A percentile compares a stretch with the other conserved stretches of the same genome.
Evolutionary conservation across 37 sponge, comb jelly and placozoan species (phyloP).

Genomic region (Aplysina aerophoba): DNA sequence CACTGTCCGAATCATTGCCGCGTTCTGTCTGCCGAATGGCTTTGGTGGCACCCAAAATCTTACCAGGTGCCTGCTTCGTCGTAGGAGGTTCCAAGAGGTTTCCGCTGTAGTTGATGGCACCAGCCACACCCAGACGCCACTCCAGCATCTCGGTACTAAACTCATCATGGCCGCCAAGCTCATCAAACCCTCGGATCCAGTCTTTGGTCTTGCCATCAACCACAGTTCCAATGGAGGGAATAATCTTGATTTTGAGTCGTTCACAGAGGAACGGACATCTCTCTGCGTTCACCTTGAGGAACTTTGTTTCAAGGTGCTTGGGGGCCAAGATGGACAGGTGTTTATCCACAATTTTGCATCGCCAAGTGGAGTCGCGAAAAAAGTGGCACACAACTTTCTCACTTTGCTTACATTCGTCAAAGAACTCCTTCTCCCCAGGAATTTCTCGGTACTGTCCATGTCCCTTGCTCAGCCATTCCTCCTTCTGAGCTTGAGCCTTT

Average conservation of each 20-base stretch:
- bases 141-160: constrained; percentile 96
- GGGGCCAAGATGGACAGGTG: constrained; percentile 88
- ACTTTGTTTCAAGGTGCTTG: constrained; percentile 91
- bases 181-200: constrained; percentile 95
- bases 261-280: constrained; percentile 92
- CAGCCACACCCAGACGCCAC: constrained; percentile 90
- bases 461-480: constrained; percentile 83
- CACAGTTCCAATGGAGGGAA: constrained; percentile 87
- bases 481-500: constrained; percentile 74
- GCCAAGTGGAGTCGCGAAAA: constrained; percentile 83
- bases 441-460: constrained; percentile 92
- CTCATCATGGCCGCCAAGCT: constrained; percentile 91
- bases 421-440: constrained; percentile 94
- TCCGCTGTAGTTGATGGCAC: constrained; percentile 87
- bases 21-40: background rate
- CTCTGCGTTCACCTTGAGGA: constrained; percentile 92
- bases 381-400: constrained; percentile 93
- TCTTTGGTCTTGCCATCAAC: constrained; percentile 83
- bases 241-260: constrained; percentile 81
- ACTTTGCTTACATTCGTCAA: constrained; percentile 89
- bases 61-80: background rate
- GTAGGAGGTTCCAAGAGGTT: constrained; percentile 83
- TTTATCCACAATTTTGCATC: constrained; percentile 99
- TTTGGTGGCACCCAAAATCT: constrained; percentile 18
- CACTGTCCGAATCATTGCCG: constrained; percentile 2